Evolutionary conservation across 1,140 invertebrate genomes (phyloP).

Genomic region (Hetaerina americana): DNA sequence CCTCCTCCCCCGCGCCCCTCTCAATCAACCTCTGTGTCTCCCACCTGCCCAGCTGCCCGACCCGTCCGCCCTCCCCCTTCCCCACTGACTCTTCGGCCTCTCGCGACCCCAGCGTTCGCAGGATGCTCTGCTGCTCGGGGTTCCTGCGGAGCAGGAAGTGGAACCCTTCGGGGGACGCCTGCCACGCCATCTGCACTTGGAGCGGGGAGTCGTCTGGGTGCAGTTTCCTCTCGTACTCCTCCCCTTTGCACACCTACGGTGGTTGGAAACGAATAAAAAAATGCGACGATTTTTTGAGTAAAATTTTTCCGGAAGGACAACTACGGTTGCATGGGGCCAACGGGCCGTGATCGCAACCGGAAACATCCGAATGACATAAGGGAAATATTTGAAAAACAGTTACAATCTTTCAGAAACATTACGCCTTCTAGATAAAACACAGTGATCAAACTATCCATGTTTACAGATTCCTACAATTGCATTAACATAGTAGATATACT

Average conservation of each 20-base stretch:
- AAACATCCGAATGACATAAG: too few relatives aligned
- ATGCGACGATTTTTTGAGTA: too few relatives aligned
- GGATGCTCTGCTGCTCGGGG: constrained; percentile 40
- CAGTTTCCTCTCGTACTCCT: constrained; percentile 72
- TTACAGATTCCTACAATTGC: too few relatives aligned
- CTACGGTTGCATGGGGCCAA: too few relatives aligned
- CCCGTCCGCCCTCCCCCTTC: background rate
- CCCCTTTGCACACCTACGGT: constrained; percentile 41
- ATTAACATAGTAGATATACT: too few relatives aligned
- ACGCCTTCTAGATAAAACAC: too few relatives aligned
- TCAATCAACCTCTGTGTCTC: background rate
- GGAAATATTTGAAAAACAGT: too few relatives aligned
- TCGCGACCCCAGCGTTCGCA: background rate
- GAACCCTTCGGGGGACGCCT: constrained; percentile 40
- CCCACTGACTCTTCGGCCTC: background rate
- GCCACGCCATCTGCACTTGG: constrained; percentile 67
- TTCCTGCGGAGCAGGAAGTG: constrained; percentile 66
- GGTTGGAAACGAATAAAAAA: background rate
- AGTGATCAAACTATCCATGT: too few relatives aligned
- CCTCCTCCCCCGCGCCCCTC: background rate
- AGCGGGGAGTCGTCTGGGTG: constrained; percentile 74
- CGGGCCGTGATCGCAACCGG: too few relatives aligned
- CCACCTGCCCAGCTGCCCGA: background rate
- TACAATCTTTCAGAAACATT: too few relatives aligned
- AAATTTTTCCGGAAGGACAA: too few relatives aligned